Conservation (phyloP, 1,140 invertebrate species). For the Meloidogyne exigua region DNA sequence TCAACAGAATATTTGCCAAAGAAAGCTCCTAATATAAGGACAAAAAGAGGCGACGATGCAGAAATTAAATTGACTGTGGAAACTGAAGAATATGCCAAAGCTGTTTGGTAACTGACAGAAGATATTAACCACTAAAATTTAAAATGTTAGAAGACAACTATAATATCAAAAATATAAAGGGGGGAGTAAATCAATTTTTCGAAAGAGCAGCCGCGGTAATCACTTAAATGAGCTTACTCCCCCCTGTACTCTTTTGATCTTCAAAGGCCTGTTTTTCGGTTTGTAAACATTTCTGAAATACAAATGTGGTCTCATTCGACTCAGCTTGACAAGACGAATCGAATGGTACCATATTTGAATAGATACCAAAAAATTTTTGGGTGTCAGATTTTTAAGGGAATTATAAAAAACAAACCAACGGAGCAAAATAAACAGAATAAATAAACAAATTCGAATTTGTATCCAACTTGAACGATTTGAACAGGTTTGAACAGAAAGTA, state of each 20-base stretch:
- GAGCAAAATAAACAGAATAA: neutral
- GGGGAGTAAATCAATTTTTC: no score
- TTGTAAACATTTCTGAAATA: no score
- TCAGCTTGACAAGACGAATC: no score
- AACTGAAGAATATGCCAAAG: conserved; percentile 34
- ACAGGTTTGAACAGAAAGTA: conserved; percentile 29
- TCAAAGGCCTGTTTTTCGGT: no score
- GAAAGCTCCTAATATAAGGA: conserved; percentile 47
- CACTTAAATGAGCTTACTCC: conserved; percentile 22
- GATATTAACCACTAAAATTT: conserved; percentile 39
- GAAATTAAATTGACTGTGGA: conserved; percentile 48
- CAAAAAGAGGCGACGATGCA: conserved; percentile 47
- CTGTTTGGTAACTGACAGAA: conserved; percentile 21
- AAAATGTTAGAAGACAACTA: conserved; percentile 41
- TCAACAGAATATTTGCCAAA: conserved; percentile 33
- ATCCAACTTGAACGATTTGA: neutral
- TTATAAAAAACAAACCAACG: conserved; percentile 9
- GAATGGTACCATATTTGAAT: neutral
- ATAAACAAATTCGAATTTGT: conserved; percentile 14
- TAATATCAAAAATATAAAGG: neutral
- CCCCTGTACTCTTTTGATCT: no score
- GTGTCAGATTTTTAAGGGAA: neutral
- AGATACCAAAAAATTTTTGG: no score
- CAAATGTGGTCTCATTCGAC: no score
- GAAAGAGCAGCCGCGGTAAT: no score